Conservation (phyloP, 2,888 invertebrate genomes). For the Molanna angustata region DNA sequence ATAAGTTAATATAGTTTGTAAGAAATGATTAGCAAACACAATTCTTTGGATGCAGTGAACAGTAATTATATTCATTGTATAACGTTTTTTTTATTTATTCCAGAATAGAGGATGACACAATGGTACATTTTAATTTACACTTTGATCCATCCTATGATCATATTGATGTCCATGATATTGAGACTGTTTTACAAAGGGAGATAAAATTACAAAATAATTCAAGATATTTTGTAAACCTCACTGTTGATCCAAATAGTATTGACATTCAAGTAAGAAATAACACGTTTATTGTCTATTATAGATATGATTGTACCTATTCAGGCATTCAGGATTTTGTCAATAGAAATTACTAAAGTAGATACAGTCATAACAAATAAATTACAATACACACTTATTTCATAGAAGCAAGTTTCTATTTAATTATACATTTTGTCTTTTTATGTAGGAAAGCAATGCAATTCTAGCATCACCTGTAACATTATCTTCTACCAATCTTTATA, state of each 20-base stretch:
- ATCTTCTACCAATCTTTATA: constrained; percentile 46
- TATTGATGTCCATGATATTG: constrained; percentile 64
- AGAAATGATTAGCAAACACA: too few species aligned
- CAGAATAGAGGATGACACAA: constrained; percentile 65
- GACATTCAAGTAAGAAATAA: constrained; percentile 55
- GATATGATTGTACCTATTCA: not conserved
- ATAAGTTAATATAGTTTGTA: too few species aligned
- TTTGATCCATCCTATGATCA: constrained; percentile 75
- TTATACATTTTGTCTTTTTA: constrained; percentile 33
- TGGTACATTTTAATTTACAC: constrained; percentile 82
- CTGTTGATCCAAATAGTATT: constrained; percentile 63
- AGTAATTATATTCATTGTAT: too few species aligned
- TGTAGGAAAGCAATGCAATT: constrained; percentile 51
- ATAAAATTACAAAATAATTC: constrained; percentile 45
- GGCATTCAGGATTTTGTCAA: too few species aligned
- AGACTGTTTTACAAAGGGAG: constrained; percentile 65
- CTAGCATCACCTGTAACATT: constrained; percentile 48
- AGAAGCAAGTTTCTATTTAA: not conserved
- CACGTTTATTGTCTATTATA: not conserved
- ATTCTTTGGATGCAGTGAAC: too few species aligned
- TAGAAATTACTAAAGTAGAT: too few species aligned
- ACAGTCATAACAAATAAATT: too few species aligned
- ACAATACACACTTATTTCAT: too few species aligned
- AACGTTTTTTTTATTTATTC: constrained; percentile 30
- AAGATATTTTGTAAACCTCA: constrained; percentile 61